Evolutionary conservation across 2,888 invertebrate species (phyloP).

Genomic region (Dicyrtomina minuta): DNA sequence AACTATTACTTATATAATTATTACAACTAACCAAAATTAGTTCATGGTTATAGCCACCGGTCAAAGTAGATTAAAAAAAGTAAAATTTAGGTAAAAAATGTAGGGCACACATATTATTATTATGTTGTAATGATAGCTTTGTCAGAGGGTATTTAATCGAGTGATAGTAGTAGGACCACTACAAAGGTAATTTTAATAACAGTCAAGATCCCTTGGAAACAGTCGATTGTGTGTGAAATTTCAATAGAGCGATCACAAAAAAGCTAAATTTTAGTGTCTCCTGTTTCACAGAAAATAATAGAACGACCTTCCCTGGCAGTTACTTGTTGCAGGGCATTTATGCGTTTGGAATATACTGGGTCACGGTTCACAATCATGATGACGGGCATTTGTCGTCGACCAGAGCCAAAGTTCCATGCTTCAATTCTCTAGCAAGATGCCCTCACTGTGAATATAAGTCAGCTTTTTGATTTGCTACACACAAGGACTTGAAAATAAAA

Average conservation of each 20-base stretch:
- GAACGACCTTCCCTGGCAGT: slow-evolving; percentile 90
- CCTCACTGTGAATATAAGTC: slow-evolving; percentile 99
- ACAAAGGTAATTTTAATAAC: slow-evolving; percentile 72
- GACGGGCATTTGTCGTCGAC: slow-evolving; percentile 98
- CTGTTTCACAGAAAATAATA: slow-evolving; percentile 90
- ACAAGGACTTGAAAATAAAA: slow-evolving; percentile 12
- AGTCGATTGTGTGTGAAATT: slow-evolving; percentile 95
- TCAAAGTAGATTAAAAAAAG: too few relatives aligned
- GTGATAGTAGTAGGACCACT: too few relatives aligned
- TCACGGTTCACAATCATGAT: slow-evolving; percentile 98
- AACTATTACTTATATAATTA: too few relatives aligned
- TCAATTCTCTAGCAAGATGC: slow-evolving; percentile 98
- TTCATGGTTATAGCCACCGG: too few relatives aligned
- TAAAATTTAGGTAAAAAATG: too few relatives aligned
- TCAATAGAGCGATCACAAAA: slow-evolving; percentile 77
- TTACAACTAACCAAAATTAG: too few relatives aligned
- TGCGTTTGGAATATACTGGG: slow-evolving; percentile 94
- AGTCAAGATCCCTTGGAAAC: slow-evolving; percentile 84
- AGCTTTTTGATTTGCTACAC: slow-evolving; percentile 93
- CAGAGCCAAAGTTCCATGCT: slow-evolving; percentile 96
- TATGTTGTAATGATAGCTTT: too few relatives aligned
- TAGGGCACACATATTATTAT: too few relatives aligned
- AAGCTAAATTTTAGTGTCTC: slow-evolving; percentile 81
- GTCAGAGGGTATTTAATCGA: too few relatives aligned
- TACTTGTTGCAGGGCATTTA: slow-evolving; percentile 98